Percentiles rank a stretch among this genome's conserved stretches.
Evolutionary conservation across 37 sponge, comb jelly and placozoan genomes (phyloP).

Genomic region (Aplysina aerophoba): DNA sequence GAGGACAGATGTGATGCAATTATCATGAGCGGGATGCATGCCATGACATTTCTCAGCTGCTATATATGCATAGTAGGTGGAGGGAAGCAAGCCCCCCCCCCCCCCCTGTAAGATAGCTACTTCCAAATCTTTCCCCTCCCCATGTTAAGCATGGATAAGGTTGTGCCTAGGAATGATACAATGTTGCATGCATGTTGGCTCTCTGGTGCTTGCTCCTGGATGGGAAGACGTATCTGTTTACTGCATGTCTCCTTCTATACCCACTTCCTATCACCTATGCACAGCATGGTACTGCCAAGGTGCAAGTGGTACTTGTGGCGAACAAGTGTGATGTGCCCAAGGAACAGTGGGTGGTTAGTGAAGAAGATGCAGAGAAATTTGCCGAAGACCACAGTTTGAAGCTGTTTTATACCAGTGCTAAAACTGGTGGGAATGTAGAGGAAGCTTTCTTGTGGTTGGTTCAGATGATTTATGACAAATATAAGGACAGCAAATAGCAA

Average conservation of each 20-base stretch:
- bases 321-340: slow-evolving; percentile 13
- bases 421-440: neutral
- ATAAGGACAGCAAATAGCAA: neutral
- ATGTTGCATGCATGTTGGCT: too few species aligned
- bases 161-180: too few species aligned
- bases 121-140: too few species aligned
- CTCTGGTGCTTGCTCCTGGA: too few species aligned
- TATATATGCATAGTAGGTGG: too few species aligned
- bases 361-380: slow-evolving; percentile 14
- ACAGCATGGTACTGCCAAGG: too few species aligned
- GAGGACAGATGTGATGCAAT: neutral
- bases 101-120: too few species aligned
- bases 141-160: too few species aligned
- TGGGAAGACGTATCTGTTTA: too few species aligned
- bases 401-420: slow-evolving; percentile 4
- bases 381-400: neutral
- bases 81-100: too few species aligned
- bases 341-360: neutral
- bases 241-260: too few species aligned
- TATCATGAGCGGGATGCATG: neutral
- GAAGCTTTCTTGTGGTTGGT: slow-evolving; percentile 2
- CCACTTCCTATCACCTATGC: too few species aligned
- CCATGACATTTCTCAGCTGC: neutral
- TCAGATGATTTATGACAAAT: neutral
- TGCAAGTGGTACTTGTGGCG: neutral